These are phyloP conservation scores for Corythornis cristatus DNA, from an alignment of 2,113 vertebrate genomes.

Conservation along the genomic window DNA sequence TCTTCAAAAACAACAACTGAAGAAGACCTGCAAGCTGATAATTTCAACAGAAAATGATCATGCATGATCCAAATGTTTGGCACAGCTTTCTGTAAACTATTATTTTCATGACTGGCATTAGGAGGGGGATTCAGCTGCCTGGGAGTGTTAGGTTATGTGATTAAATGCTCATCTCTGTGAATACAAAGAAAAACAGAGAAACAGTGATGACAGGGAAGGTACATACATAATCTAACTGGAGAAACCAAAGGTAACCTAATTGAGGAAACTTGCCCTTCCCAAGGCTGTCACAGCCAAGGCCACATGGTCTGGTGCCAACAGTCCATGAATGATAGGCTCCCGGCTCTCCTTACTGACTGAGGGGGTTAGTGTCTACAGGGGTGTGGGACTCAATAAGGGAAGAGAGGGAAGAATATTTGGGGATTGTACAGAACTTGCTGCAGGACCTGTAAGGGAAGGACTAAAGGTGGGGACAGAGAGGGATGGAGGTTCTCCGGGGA, in stretches of 20 bases:
- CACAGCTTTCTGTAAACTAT: background rate
- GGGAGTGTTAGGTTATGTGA: background rate
- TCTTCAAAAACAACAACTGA: background rate
- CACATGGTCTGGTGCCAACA: background rate
- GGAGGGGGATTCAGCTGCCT: background rate
- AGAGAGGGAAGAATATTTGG: background rate
- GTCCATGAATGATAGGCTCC: rapidly evolving
- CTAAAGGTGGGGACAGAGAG: background rate
- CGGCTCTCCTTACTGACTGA: background rate
- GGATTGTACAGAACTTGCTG: background rate
- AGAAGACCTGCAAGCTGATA: background rate
- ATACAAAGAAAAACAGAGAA: background rate
- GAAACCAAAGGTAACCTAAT: background rate
- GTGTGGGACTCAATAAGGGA: background rate
- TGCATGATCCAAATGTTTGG: background rate
- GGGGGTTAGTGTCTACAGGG: rapidly evolving
- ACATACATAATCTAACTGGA: background rate
- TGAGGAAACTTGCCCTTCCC: background rate
- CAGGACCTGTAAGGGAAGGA: background rate
- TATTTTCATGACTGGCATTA: background rate
- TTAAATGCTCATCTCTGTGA: background rate
- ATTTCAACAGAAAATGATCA: background rate
- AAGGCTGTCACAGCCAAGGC: background rate
- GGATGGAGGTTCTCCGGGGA: background rate
- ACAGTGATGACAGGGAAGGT: background rate